Evolutionary conservation across 1,140 invertebrate genomes (phyloP).

Genomic region (Cotesia typhae): DNA sequence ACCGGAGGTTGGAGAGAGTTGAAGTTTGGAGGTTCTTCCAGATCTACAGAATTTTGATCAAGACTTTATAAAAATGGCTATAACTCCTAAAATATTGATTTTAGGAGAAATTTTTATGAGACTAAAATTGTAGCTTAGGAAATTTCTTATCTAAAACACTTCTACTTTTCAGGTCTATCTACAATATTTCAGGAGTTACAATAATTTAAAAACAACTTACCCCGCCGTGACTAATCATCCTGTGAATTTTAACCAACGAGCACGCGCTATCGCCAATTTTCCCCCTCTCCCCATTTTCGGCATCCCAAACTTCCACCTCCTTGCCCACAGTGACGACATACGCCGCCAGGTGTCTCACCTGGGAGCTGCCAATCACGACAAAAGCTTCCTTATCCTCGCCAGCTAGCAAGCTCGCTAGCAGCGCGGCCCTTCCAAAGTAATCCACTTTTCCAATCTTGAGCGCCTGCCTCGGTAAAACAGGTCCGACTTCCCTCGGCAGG

Average conservation of each 20-base stretch:
- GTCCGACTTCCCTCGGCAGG: conserved; percentile 56
- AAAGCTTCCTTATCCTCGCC: conserved; percentile 55
- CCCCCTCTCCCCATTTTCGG: conserved; percentile 57
- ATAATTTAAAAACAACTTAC: conserved; percentile 45
- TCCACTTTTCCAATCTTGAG: conserved; percentile 61
- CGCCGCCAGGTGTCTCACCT: conserved; percentile 55
- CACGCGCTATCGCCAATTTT: conserved; percentile 55
- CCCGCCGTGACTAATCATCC: conserved; percentile 57
- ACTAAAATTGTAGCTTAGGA: no score
- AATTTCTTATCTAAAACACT: no score
- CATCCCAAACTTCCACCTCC: conserved; percentile 54
- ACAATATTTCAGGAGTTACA: not conserved
- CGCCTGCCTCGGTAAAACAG: conserved; percentile 57
- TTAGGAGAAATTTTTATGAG: no score
- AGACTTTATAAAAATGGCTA: not conserved
- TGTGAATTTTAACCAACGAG: conserved; percentile 52
- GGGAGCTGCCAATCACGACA: conserved; percentile 58
- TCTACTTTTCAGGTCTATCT: no score
- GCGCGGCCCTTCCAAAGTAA: conserved; percentile 57
- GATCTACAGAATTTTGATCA: conserved; percentile 45
- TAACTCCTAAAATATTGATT: no score
- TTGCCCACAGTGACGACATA: conserved; percentile 54
- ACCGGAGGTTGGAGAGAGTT: conserved; percentile 52
- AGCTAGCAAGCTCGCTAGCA: conserved; percentile 54
- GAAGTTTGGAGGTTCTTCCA: conserved; percentile 61